These are phyloP conservation scores for Polydrusus cervinus DNA, from an alignment of 2,888 invertebrate genomes.

Conservation along the genomic window DNA sequence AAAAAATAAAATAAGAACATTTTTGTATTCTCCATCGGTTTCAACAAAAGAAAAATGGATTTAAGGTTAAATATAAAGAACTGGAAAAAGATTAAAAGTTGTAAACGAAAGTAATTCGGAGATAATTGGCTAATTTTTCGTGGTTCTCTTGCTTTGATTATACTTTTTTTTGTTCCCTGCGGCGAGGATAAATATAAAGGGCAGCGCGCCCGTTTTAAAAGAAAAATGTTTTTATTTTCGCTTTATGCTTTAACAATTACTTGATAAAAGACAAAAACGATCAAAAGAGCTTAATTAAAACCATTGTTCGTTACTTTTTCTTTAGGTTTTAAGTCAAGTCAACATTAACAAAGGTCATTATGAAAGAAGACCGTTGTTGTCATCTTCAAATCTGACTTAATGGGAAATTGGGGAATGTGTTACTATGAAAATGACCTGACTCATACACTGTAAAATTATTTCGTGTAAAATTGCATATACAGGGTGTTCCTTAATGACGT, in stretches of 20 bases:
- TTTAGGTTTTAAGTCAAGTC: slow-evolving; percentile 9
- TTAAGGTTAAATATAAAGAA: slow-evolving; percentile 47
- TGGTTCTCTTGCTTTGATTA: slow-evolving; percentile 38
- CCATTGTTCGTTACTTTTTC: slow-evolving; percentile 18
- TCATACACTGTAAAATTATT: too few species aligned
- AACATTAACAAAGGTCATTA: not conserved
- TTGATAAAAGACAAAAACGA: slow-evolving; percentile 18
- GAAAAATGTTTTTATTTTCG: slow-evolving; percentile 33
- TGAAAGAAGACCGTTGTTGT: not conserved
- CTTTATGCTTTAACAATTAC: slow-evolving; percentile 32
- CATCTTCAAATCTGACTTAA: not conserved
- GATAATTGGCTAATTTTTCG: slow-evolving; percentile 54
- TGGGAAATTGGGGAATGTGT: too few species aligned
- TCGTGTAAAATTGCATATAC: too few species aligned
- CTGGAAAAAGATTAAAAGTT: slow-evolving; percentile 52
- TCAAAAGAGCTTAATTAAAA: slow-evolving; percentile 21
- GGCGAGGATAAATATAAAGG: slow-evolving; percentile 30
- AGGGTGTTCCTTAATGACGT: too few species aligned
- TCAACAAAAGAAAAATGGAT: slow-evolving; percentile 43
- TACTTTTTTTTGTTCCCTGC: slow-evolving; percentile 27
- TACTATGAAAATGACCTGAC: too few species aligned
- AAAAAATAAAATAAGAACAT: not conserved
- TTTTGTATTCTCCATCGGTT: slow-evolving; percentile 34
- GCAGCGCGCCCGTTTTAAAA: slow-evolving; percentile 9
- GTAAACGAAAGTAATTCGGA: slow-evolving; percentile 51